Evolutionary conservation across 1,140 invertebrate genomes (phyloP), one percentile per base, ranked within the genome.

Genomic region (Drosophila rufa): DNA sequence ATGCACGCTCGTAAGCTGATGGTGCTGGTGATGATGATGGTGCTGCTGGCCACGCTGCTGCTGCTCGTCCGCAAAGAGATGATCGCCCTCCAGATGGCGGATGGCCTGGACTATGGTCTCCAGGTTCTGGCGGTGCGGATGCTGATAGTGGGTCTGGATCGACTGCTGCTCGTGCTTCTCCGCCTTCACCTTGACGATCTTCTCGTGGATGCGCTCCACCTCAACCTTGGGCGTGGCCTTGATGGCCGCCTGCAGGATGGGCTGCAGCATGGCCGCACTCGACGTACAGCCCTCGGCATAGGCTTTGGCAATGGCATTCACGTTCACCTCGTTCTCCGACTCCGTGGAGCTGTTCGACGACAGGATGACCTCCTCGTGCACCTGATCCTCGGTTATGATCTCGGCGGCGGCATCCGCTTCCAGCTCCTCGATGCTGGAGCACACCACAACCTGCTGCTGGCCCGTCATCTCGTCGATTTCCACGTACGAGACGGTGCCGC

Each of bases 81-180:
- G 97, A 92, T 99, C 97, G 8, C 99, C 98, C 93, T 99, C 99
- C 62, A 99, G 94, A n/a, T 93, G 98, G 42, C 98, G 95, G 79
- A 99, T 99, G 27, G 99, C 99, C 92, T 99, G 98, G 9, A 99
- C 98, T 70, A 99, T 99, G 2, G 98, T 99, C 92, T 99, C 98
- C 67, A 99, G 94, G 93, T 99, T 99, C 90, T 98, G 97, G 43
- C 98, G 95, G 50, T 97, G 98, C 19, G 67, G 62, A 33, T 95
- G 97, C 19, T 96, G 84, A 30, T 91, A 89, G 15, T 80, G 74
- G 1, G 77, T 65, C 25, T 79, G 75, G 25, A 83, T 84, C 25
- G 70, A 46, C 9, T 56, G 51, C 66, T 91, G 82, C 33, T 89
- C 86, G 14, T 89, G 69, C 53, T 92, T 92, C 55, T 91, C 90